Evolutionary conservation across 2,888 invertebrate species (phyloP), one percentile per base, ranked within the genome.

Genomic region (Sphinx pinastri): DNA sequence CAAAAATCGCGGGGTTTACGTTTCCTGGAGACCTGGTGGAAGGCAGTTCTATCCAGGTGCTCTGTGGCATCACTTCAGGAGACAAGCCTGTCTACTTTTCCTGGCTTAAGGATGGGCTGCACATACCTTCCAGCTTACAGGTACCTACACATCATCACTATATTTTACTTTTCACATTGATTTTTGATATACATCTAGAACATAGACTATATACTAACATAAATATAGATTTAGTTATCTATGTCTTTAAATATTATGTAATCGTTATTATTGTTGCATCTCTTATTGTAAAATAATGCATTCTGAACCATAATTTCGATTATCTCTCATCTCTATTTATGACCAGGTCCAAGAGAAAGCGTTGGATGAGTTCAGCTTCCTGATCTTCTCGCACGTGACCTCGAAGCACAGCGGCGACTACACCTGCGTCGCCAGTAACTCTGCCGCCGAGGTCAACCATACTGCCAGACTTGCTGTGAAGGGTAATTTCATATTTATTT

Each of bases 21-120:
- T 98, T 98, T 85, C 97, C 98, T 0, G 94, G 95, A 70, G 97
- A 97, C 83, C 94, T 98, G 31, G 96, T 97, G 82, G 96, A 98
- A 94, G 97, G 97, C 72, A 96, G 98, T 83, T 95, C 98, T 68
- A 96, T 97, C 75, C 96, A 98, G 90, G 96, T 98, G 57, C 95
- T 98, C 1, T 97, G 97, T 83, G 96, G 96, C 52, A 96, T 97
- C 73, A 97, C 96, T 59, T 95, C 96, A 31, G 96, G 96, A 51
- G 96, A 96, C 80, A 95, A 96, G 86, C 96, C 96, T 6, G 96
- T 96, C 47, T 96, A 96, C 81, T 96, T 96, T 77, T 95, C 95
- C 4, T 96, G 96, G 96, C 93, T 95, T 60, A 96, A 96, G 83
- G 96, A 96, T 81, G 95, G 95, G 31, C 94, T 93, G 77, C 95